Evolutionary conservation across 2,113 vertebrate genomes (phyloP), one percentile per base, ranked within the genome.

Genomic region (Arizona elegans): DNA sequence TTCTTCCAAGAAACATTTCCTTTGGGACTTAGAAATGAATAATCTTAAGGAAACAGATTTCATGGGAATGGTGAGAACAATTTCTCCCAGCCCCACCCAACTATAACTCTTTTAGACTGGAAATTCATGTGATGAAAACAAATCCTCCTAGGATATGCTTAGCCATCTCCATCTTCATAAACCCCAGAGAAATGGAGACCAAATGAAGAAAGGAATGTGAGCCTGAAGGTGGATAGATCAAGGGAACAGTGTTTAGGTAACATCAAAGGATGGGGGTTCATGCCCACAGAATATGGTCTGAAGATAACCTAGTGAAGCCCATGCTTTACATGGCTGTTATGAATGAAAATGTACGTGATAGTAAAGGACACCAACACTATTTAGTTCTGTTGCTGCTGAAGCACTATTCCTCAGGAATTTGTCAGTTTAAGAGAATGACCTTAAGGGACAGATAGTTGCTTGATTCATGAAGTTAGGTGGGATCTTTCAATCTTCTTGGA

Each of bases 21-120:
- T 95, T 55, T 95, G 38, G 13, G 94, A 5, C 58, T 95, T 96
- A 94, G 94, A 90, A 96, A 93, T 43, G 33, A 1, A 19, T 92
- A 91, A 95, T 95, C 89, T 2, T 86, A 94, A 81, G 38, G 70
- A 96, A 94, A 90, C 92, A 90, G 91, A 92, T 95, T 96, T 96
- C 95, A 92, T 96, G 94, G 47, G 95, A 96, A 96, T 95, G 94
- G 33, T 95, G 95, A 43, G 90, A 96, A 93, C 93, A 94, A 94
- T 96, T 88, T 55, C 2, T 90, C 94, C 86, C 94, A 95, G 95
- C 95, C 11, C 94, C 95, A 96, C 96, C 96, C 94, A 93, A 29
- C 0, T 94, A 94, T 96, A 96, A 87, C 96, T 95, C 95, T 94
- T 87, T 89, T 94, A 95, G 52, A 92, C 95, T 96, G 93, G 92